Conservation (phyloP, 2,797 vertebrate species). For the Serranus cabrilla region DNA sequence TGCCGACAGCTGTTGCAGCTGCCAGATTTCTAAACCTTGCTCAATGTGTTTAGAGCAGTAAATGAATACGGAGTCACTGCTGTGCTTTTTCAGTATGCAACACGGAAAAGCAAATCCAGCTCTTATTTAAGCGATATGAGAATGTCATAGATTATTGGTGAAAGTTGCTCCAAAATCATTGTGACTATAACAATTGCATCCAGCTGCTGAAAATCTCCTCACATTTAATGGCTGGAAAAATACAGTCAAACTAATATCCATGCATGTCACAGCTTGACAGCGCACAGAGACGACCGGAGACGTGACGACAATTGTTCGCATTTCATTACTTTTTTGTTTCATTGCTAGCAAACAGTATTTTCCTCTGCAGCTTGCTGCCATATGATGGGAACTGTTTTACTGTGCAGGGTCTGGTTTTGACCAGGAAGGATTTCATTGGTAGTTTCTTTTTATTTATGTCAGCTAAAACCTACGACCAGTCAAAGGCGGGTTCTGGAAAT, state of each 20-base stretch:
- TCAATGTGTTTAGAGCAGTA: background rate
- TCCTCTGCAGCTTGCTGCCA: conserved; percentile 53
- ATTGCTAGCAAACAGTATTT: conserved; percentile 24
- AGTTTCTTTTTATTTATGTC: conserved; percentile 37
- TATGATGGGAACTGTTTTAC: conserved; percentile 36
- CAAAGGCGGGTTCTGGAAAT: conserved; percentile 37
- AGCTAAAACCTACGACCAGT: conserved; percentile 26
- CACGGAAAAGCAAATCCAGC: background rate
- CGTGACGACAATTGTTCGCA: conserved; percentile 47
- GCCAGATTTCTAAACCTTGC: background rate
- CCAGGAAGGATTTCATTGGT: conserved; percentile 41
- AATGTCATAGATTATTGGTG: conserved; percentile 13
- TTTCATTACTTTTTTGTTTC: conserved; percentile 36
- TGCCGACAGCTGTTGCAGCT: conserved; percentile 3
- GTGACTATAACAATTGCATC: conserved; percentile 13
- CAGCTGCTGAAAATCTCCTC: conserved; percentile 45
- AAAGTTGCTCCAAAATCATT: conserved; percentile 18
- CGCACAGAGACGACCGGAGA: conserved; percentile 20
- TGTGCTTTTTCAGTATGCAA: background rate
- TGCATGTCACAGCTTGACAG: conserved; percentile 32
- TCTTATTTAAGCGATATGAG: background rate
- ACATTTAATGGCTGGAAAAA: conserved; percentile 46
- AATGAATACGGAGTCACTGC: background rate
- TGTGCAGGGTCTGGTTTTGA: conserved; percentile 32
- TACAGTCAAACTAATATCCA: conserved; percentile 40